Percentiles rank a stretch among this genome's conserved stretches.
phyloP scores from a whole-genome alignment of 2,113 vertebrate species.

The Rhinolophus sinicus region DNA sequence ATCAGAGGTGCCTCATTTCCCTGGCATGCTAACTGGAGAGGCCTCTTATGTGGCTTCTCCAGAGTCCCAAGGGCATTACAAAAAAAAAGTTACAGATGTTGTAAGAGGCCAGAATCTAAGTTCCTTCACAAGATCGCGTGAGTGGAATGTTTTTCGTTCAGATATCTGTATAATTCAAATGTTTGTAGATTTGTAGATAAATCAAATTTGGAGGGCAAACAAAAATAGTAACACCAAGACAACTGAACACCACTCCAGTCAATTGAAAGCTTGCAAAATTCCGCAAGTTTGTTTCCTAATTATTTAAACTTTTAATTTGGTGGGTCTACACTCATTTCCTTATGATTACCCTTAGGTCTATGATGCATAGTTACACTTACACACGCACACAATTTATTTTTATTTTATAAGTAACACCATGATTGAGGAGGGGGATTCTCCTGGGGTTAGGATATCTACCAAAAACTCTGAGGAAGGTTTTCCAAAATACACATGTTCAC shows the following conservation, averaged over 20 bases:
- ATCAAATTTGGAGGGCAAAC: neutral
- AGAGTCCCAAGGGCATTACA: neutral
- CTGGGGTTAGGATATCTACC: neutral
- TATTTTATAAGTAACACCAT: neutral
- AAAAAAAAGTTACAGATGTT: neutral
- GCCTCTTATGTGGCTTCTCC: neutral
- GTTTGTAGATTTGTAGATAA: conserved; percentile 29
- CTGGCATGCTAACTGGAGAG: neutral
- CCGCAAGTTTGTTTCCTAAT: neutral
- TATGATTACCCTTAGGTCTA: neutral
- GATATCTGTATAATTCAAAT: neutral
- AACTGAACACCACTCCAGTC: neutral
- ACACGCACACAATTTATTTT: neutral
- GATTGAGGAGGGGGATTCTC: neutral
- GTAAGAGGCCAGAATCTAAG: neutral
- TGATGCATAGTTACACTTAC: neutral
- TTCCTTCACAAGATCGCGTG: neutral
- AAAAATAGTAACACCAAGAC: neutral
- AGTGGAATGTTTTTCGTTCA: neutral
- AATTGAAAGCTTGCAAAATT: neutral
- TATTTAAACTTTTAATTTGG: conserved; percentile 12
- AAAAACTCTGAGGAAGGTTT: neutral
- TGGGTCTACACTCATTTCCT: neutral
- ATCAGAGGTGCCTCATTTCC: neutral
- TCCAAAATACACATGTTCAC: neutral